These are phyloP conservation scores for Sitta carolinensis DNA, from an alignment of 2,797 vertebrate species.

Conservation along the genomic window DNA sequence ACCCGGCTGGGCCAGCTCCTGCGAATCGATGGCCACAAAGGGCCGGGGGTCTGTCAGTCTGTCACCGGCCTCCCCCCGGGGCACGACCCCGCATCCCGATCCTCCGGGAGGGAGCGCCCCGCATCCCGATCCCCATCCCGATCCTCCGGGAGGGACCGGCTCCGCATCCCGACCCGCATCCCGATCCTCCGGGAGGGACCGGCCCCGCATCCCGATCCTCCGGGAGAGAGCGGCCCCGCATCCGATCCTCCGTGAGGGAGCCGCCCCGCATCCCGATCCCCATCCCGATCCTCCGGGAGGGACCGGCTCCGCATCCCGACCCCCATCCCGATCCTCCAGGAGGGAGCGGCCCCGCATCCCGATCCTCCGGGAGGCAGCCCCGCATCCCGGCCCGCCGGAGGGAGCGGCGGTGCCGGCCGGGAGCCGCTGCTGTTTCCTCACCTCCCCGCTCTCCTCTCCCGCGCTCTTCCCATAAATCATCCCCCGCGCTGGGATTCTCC, in stretches of 20 bases:
- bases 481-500: background rate
- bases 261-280: too few species aligned
- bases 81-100: background rate
- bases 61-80: background rate
- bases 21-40: conserved; percentile 67
- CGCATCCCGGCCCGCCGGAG: background rate
- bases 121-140: background rate
- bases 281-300: too few species aligned
- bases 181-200: too few species aligned
- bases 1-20: conserved; percentile 58
- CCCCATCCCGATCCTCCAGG: too few species aligned
- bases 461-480: background rate
- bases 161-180: background rate
- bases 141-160: background rate
- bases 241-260: too few species aligned
- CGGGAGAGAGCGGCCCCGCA: background rate
- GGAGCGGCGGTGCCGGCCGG: background rate
- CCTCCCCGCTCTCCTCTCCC: background rate
- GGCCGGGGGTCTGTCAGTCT: background rate
- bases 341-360: background rate
- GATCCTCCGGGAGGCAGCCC: background rate
- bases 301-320: too few species aligned
- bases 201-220: too few species aligned
- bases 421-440: background rate
- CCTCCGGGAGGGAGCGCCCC: background rate